Conservation (phyloP, 2,797 vertebrate genomes). For the Pipistrellus pipistrellus region DNA sequence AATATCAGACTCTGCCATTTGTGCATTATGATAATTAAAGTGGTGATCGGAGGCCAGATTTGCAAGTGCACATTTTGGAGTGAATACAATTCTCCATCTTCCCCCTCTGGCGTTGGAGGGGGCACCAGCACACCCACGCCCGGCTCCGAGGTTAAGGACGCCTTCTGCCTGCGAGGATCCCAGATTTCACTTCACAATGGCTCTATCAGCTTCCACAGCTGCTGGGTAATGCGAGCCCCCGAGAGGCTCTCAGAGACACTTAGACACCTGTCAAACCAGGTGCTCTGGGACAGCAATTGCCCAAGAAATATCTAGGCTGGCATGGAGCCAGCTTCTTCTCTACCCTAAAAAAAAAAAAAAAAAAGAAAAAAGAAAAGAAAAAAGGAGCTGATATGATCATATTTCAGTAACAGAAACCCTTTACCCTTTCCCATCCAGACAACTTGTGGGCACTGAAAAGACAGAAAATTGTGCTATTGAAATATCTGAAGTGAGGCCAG, state of each 20-base stretch:
- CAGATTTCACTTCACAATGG: constrained; percentile 56
- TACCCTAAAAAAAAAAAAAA: not conserved
- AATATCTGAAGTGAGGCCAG: not conserved
- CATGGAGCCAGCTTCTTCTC: not conserved
- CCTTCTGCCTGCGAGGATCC: not conserved
- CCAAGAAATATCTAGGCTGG: constrained; percentile 57
- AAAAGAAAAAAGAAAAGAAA: not conserved
- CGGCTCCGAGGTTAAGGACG: not conserved
- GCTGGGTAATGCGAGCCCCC: constrained; percentile 43
- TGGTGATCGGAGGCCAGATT: constrained; percentile 42
- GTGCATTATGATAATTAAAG: constrained; percentile 61
- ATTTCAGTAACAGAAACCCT: not conserved
- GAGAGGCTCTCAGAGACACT: constrained; percentile 67
- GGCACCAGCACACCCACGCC: not conserved
- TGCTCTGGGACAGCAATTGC: constrained; percentile 54
- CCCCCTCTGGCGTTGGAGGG: not conserved
- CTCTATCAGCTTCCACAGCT: constrained; percentile 76
- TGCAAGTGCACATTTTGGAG: not conserved
- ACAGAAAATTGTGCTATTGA: not conserved
- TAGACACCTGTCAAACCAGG: constrained; percentile 75
- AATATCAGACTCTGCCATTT: constrained; percentile 15
- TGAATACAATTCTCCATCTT: not conserved
- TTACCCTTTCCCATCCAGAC: constrained; percentile 22
- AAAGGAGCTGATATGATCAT: not conserved
- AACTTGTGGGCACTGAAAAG: not conserved